Evolutionary conservation across 2,888 invertebrate genomes (phyloP), one percentile per base, ranked within the genome.

Genomic region (Ormyrus labotus): DNA sequence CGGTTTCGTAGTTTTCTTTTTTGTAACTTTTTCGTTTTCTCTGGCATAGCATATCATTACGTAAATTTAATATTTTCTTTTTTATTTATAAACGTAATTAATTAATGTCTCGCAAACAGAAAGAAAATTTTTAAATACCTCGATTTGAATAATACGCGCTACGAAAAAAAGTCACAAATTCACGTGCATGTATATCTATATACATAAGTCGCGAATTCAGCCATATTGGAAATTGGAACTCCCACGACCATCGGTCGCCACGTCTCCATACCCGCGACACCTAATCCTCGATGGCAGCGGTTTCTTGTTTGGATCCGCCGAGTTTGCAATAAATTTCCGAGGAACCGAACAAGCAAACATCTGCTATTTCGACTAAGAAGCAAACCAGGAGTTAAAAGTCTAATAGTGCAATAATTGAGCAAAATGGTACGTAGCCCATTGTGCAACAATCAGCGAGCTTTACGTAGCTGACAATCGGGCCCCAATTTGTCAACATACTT

Each of bases 291-390:
- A 81, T 81, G 81, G 81, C 73, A 81, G 86, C 84, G 84, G 84
- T 83, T 76, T 85, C 86, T 85, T 86, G 85, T 86, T 87, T 86
- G 77, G 77, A 69, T 84, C 79, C 75, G 77, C 65, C 63, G 72
- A 50, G 5, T 71, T 67, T 11, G 13, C 58, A 70, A 45, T 70
- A 47, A 34, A 64, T 65, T 70, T 55, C 7, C 51, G 7, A 6
- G 48, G 53, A 6, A 10, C 45, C 13, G 53, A 67, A 47, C 45
- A 2, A n/a, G 34, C 34, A 47, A 50, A 45, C 48, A 67, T 60
- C 57, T 63, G 51, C 75, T 58, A 58, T 53, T 34, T 34, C 4
- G 4, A 34, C 2, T 34, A n/a, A 9, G 48, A 74, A 7, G 8
- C 19, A 11, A 68, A 8, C 53, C 55, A 7, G 7, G 7, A 55